These are phyloP conservation scores for Rousettus madagascariensis DNA, from an alignment of 2,797 vertebrate species.

Conservation along the genomic window DNA sequence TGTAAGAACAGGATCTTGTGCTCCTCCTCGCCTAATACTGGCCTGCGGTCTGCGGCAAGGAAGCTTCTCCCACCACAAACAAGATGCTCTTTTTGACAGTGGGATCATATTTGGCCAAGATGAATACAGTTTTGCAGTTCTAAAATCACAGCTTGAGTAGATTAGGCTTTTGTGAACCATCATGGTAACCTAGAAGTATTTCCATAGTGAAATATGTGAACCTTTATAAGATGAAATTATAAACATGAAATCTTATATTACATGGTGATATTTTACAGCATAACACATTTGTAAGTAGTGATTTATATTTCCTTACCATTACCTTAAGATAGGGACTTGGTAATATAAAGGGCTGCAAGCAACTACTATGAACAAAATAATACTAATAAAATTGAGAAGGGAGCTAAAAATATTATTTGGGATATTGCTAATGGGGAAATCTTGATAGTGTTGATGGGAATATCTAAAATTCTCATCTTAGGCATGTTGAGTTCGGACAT, in stretches of 20 bases:
- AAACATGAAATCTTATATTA: not conserved
- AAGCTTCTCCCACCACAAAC: not conserved
- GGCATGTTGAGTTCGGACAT: slow-evolving; percentile 2
- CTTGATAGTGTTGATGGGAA: not conserved
- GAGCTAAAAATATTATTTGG: not conserved
- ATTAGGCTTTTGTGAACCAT: not conserved
- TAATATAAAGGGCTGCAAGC: not conserved
- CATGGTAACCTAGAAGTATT: not conserved
- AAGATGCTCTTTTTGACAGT: not conserved
- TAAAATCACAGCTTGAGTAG: not conserved
- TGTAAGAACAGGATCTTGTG: not conserved
- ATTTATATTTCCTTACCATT: not conserved
- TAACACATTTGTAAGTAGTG: not conserved
- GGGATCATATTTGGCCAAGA: not conserved
- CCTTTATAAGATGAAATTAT: not conserved
- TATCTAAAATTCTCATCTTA: slow-evolving; percentile 9
- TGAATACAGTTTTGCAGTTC: not conserved
- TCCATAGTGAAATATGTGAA: not conserved
- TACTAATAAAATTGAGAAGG: slow-evolving; percentile 19
- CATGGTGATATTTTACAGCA: not conserved
- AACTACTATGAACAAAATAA: not conserved
- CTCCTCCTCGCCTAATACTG: not conserved
- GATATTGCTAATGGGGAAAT: not conserved
- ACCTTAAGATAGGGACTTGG: not conserved
- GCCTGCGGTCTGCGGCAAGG: not conserved